Evolutionary conservation across 2,888 invertebrate genomes (phyloP).

Genomic region (Cephonodes hylas): DNA sequence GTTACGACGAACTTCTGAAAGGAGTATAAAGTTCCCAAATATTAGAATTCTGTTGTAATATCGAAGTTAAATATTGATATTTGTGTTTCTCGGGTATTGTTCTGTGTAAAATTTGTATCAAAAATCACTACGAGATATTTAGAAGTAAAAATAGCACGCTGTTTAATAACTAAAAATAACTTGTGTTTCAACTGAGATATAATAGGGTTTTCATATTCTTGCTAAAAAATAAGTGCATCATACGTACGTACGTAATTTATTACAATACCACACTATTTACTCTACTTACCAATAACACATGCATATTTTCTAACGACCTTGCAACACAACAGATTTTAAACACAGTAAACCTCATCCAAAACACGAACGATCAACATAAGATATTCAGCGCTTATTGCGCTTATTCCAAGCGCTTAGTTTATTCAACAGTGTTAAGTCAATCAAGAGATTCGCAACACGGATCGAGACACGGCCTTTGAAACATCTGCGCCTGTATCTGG

Average conservation of each 20-base stretch:
- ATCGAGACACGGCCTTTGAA: not conserved
- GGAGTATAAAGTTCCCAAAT: not conserved
- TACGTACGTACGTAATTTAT: too few species aligned
- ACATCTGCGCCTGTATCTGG: not conserved
- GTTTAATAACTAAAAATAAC: too few species aligned
- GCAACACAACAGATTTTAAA: not conserved
- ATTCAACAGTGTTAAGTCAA: slow-evolving; percentile 2
- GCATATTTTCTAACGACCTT: too few species aligned
- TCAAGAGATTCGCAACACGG: not conserved
- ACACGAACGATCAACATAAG: not conserved
- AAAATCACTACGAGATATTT: too few species aligned
- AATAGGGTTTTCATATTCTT: too few species aligned
- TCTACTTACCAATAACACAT: too few species aligned
- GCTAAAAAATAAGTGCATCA: too few species aligned
- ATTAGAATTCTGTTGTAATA: not conserved
- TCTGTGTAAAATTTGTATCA: not conserved
- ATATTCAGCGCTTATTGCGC: not conserved
- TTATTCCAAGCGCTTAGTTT: not conserved
- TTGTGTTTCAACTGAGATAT: too few species aligned
- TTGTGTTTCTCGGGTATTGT: not conserved
- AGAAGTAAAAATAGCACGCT: too few species aligned
- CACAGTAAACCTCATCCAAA: not conserved
- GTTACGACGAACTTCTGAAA: not conserved
- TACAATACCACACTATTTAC: too few species aligned
- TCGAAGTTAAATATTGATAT: not conserved